Base-by-base conservation (phyloP, 2,113 vertebrate species). In the Crotalus horridus region DNA sequence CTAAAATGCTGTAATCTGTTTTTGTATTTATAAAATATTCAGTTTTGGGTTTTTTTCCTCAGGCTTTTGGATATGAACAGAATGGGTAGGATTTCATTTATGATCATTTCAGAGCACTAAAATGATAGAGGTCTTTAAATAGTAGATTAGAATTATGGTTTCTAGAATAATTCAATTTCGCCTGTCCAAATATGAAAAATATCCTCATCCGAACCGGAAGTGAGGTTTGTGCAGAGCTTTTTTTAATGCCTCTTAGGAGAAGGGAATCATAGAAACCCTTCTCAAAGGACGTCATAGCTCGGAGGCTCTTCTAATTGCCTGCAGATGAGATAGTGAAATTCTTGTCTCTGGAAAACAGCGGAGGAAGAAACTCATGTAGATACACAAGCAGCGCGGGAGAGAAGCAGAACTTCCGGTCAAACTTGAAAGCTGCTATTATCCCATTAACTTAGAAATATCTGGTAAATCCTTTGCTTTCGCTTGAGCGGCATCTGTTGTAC, bases 341-440 rank as follows among this genome's bases (percentile, higher is more conserved):
- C 96, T 96, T 95, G 93, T 2, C 91, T 95, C 97, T 92, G 95
- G 94, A 96, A 88, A 93, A 96, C 97, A 97, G 97, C 15, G 97
- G 97, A 97, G 96, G 95, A 97, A 97, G 97, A 97, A 98, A 81
- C 33, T 97, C 55, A 59, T 26, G 46, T 39, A 43, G 74, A 43
- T 58, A 24, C 39, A 58, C 3, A 58, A 39, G 29, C 15, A 51
- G 87, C 15, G 21, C 12, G 20, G 11, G 29, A 21, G n/a, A 7
- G 20, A 24, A 61, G 26, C 89, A 26, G 46, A 21, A 51, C 46
- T 90, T 85, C 61, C 48, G 69, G 9, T 24, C 15, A 29, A 54
- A 81, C 20, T 23, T 51, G n/a, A 90, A 53, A 29, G 3, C 64
- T 81, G 20, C 5, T 6, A 54, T 56, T 85, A 81, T 5, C 6